Evolutionary conservation across 2,888 invertebrate genomes (phyloP), one percentile per base, ranked within the genome.

Genomic region (Allygus modestus): DNA sequence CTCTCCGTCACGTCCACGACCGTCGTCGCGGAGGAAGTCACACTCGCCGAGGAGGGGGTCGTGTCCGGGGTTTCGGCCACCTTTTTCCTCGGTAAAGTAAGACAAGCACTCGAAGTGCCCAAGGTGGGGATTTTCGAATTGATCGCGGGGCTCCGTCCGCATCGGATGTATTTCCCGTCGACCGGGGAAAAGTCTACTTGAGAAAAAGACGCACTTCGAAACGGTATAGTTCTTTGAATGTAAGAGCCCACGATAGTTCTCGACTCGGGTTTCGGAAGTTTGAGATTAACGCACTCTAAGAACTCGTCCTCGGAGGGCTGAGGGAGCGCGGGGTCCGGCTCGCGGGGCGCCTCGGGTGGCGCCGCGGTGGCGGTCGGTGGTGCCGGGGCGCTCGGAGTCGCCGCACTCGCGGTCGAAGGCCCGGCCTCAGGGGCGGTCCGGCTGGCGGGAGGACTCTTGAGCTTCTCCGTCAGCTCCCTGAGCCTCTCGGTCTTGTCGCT

Each of bases 161-260:
- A 83, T 11, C 92, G 90, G 41, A 92, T 90, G 88, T 93, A 93
- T 88, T 93, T 93, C 69, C 92, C 92, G 86, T 94, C 94, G 82
- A 93, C 93, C 0, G 94, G 92, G 12, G 92, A 92, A 88, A 94
- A 95, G 90, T 97, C 97, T 86, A 96, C 96, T 91, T 97, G 96
- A 0, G 97, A 96, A 89, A 97, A 97, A 9, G 97, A 97, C 7
- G 96, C 96, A 89, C 96, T 96, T 54, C 97, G 93, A 89, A 94
- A 95, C 0, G 96, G 96, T 88, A 95, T 94, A 85, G 93, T 93
- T 89, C 94, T 93, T 88, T 94, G 93, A 20, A 93, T 92, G 89
- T 93, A 93, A 0, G 94, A 93, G 37, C 93, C 93, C 73, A 93
- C 91, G 33, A 93, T 92, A 0, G 93, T 92, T 84, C 93, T 92